These are phyloP conservation scores for Coranthus polyacanthus DNA, from an alignment of 2,797 vertebrate species.

Conservation along the genomic window DNA sequence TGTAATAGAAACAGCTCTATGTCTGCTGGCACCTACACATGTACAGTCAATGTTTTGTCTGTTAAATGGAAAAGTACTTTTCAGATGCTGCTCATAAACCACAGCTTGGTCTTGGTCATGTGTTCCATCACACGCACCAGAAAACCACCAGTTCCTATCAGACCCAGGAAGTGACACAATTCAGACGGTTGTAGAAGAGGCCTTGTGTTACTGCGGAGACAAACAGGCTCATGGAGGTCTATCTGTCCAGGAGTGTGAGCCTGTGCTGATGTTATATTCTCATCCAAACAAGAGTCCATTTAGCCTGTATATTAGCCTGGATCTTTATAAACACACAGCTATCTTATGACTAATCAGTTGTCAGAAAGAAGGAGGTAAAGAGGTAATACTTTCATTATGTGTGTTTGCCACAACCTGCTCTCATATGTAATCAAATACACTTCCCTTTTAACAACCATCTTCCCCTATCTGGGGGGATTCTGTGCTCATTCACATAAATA, in stretches of 20 bases:
- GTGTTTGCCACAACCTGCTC: not conserved
- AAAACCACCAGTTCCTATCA: slow-evolving; percentile 69
- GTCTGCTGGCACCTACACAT: not conserved
- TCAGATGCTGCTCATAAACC: not conserved
- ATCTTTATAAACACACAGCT: slow-evolving; percentile 37
- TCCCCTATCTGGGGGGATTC: slow-evolving; percentile 10
- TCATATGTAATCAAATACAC: not conserved
- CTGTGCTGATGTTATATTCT: slow-evolving; percentile 11
- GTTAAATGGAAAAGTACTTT: not conserved
- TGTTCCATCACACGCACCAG: slow-evolving; percentile 35
- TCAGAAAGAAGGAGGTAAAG: not conserved
- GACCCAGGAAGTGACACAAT: slow-evolving; percentile 67
- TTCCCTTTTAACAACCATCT: slow-evolving; percentile 13
- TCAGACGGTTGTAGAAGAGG: slow-evolving; percentile 23
- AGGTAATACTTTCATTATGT: not conserved
- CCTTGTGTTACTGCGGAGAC: slow-evolving; percentile 1
- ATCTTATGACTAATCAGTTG: not conserved
- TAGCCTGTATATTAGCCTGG: slow-evolving; percentile 21
- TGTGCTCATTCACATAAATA: slow-evolving; percentile 10
- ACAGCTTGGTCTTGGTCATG: not conserved
- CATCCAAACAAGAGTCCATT: slow-evolving; percentile 51
- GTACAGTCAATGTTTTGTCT: not conserved
- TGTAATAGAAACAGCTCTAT: not conserved
- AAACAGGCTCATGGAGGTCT: not conserved
- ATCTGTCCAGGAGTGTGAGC: not conserved